Conservation (phyloP, 2,888 invertebrate genomes). For the Pristionchus japonicus region DNA sequence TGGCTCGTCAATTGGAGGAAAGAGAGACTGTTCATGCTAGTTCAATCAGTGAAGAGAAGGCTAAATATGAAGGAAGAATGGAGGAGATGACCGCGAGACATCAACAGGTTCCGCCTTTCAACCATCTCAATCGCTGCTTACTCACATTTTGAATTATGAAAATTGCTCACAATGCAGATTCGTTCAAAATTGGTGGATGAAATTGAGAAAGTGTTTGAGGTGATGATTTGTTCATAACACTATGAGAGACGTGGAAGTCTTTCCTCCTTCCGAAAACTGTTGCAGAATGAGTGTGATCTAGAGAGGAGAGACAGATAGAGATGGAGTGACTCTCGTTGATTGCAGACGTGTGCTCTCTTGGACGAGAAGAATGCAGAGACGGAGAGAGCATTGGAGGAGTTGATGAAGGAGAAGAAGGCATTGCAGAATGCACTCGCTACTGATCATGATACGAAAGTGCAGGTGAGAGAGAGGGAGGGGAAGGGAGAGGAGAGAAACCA, state of each 20-base stretch:
- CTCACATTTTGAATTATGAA: background rate
- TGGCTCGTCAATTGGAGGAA: background rate
- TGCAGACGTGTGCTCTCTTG: conserved; percentile 46
- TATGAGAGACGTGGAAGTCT: too few species aligned
- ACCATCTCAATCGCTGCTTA: too few species aligned
- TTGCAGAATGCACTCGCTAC: conserved; percentile 46
- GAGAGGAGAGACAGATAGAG: background rate
- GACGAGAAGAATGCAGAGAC: conserved; percentile 48
- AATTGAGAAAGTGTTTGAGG: background rate
- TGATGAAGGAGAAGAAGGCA: conserved; percentile 42
- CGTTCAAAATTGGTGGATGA: background rate
- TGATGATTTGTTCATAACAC: background rate
- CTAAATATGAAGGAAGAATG: background rate
- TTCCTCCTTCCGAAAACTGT: too few species aligned
- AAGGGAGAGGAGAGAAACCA: background rate
- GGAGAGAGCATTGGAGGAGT: conserved; percentile 38
- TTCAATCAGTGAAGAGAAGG: conserved; percentile 22
- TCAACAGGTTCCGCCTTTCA: conserved; percentile 46
- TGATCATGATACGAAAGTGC: conserved; percentile 47
- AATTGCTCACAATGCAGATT: background rate
- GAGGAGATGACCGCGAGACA: conserved; percentile 37
- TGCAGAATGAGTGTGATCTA: background rate
- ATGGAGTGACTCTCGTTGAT: background rate
- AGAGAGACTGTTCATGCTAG: background rate
- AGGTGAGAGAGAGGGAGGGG: conserved; percentile 4